Evolutionary conservation across 2,888 invertebrate genomes (phyloP).

Genomic region (Autographa pulchrina): DNA sequence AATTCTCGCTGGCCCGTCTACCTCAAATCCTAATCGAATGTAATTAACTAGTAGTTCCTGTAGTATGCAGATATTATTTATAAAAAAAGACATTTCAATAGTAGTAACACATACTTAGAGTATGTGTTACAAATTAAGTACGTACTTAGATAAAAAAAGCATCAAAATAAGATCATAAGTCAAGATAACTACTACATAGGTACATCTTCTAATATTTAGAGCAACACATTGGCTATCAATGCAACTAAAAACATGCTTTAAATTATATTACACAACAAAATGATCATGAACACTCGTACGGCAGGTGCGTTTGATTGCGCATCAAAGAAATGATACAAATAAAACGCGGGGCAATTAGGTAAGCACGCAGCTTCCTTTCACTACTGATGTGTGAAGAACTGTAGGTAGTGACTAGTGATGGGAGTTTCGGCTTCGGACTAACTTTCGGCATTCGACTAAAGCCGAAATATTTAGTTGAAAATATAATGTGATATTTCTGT

Average conservation of each 20-base stretch:
- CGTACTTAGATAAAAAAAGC: too few relatives aligned
- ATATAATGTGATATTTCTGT: too few relatives aligned
- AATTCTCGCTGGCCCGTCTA: too few relatives aligned
- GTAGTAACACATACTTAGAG: too few relatives aligned
- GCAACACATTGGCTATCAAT: slow-evolving; percentile 4
- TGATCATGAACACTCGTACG: slow-evolving; percentile 46
- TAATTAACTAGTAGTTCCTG: too few relatives aligned
- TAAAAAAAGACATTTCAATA: too few relatives aligned
- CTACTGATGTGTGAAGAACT: slow-evolving; percentile 56
- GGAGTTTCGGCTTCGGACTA: slow-evolving; percentile 8
- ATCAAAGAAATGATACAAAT: slow-evolving; percentile 81
- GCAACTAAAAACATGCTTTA: slow-evolving; percentile 17
- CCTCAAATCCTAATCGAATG: too few relatives aligned
- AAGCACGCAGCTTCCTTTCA: slow-evolving; percentile 78
- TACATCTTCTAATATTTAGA: slow-evolving; percentile 9
- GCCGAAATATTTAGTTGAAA: not conserved
- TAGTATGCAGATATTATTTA: too few relatives aligned
- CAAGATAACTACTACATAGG: not conserved
- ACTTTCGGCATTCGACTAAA: not conserved
- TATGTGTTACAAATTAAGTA: too few relatives aligned
- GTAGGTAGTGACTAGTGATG: slow-evolving; percentile 38
- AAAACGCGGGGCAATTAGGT: slow-evolving; percentile 75
- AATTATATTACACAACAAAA: slow-evolving; percentile 41
- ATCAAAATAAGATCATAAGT: not conserved
- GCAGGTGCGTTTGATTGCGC: slow-evolving; percentile 71